phyloP scores from a whole-genome alignment of 2,797 vertebrate genomes.

The Peromyscus nudipes region DNA sequence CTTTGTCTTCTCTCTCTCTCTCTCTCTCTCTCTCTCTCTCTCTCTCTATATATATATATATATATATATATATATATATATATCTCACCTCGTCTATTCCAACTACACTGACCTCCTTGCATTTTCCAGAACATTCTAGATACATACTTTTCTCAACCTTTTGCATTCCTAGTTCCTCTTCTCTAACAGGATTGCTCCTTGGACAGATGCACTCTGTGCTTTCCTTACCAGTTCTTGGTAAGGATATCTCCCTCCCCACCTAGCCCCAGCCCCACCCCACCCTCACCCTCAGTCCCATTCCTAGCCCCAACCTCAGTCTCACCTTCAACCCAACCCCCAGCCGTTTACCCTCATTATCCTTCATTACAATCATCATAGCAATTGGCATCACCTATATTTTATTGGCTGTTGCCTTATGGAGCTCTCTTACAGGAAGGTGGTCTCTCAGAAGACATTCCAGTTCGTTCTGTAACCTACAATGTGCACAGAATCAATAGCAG shows the following conservation, averaged over 20 bases:
- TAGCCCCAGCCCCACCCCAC: not conserved
- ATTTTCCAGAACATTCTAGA: constrained; percentile 15
- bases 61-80: no score
- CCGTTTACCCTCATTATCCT: no score
- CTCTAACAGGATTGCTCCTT: not conserved
- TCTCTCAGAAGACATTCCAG: not conserved
- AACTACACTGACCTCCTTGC: not conserved
- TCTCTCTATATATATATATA: not conserved
- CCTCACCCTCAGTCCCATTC: not conserved
- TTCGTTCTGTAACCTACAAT: not conserved
- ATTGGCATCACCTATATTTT: not conserved
- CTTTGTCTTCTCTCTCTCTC: not conserved
- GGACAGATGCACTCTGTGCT: fast-evolving
- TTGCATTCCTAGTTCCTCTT: not conserved
- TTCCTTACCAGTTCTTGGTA: not conserved
- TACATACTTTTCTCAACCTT: not conserved
- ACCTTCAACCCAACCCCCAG: not conserved
- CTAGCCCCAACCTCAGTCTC: not conserved
- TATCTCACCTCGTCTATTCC: not conserved
- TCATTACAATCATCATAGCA: not conserved
- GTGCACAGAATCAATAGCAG: not conserved
- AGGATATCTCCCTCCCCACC: not conserved
- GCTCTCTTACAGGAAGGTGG: not conserved
- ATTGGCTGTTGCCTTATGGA: not conserved
- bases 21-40: not conserved